Evolutionary conservation across 2,113 vertebrate genomes (phyloP).

Genomic region (Vanacampus margaritifer): DNA sequence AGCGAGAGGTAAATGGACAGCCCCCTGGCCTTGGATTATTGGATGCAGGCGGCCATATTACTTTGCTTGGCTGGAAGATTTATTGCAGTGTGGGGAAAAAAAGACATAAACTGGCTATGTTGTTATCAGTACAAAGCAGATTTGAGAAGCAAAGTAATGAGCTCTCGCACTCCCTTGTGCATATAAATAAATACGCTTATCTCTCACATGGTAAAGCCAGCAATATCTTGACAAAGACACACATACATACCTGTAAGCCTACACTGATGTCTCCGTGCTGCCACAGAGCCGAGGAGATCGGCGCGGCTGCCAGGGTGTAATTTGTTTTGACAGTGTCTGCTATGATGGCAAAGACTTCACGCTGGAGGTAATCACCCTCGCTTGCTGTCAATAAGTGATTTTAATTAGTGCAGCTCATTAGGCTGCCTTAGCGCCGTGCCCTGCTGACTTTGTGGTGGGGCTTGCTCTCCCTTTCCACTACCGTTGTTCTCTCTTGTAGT

Average conservation of each 20-base stretch:
- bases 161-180: not conserved
- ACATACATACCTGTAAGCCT: not conserved
- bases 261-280: not conserved
- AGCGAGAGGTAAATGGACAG: constrained; percentile 80
- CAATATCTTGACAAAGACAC: constrained; percentile 12
- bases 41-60: constrained; percentile 48
- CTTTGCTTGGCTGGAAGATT: constrained; percentile 49
- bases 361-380: constrained; percentile 68
- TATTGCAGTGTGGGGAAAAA: constrained; percentile 33
- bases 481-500: constrained; percentile 34
- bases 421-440: constrained; percentile 55
- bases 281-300: constrained; percentile 31
- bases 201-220: constrained; percentile 16
- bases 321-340: constrained; percentile 71
- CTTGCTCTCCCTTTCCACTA: constrained; percentile 32
- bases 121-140: constrained; percentile 36
- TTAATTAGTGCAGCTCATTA: constrained; percentile 77
- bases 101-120: constrained; percentile 28
- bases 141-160: constrained; percentile 23
- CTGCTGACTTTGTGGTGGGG: constrained; percentile 55
- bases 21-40: constrained; percentile 53
- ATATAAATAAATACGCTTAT: constrained; percentile 20
- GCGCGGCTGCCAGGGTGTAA: constrained; percentile 45
- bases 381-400: constrained; percentile 74
- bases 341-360: constrained; percentile 59